Percentiles rank a stretch among this genome's conserved stretches.
These are phyloP conservation scores for Epistrophella euchroma DNA, from an alignment of 2,888 invertebrate species.

Conservation along the genomic window DNA sequence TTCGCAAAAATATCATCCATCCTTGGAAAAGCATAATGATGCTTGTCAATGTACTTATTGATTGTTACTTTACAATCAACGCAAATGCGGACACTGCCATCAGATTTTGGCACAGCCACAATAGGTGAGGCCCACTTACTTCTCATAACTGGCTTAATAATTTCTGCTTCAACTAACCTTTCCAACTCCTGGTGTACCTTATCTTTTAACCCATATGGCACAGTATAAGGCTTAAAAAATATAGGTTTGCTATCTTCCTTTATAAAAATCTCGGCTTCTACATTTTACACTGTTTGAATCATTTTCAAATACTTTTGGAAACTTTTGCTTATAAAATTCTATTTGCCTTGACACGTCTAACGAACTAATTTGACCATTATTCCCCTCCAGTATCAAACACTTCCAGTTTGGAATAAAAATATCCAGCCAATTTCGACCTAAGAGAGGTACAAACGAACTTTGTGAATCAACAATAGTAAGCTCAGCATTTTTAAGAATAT, in stretches of 20 bases:
- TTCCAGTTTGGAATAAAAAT: conserved; percentile 7
- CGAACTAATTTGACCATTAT: background rate
- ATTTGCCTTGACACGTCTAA: background rate
- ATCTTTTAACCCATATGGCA: conserved; percentile 69
- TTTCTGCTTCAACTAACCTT: conserved; percentile 36
- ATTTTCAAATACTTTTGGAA: conserved; percentile 15
- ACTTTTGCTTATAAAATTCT: conserved; percentile 7
- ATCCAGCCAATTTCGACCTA: conserved; percentile 27
- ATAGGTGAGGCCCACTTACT: conserved; percentile 78
- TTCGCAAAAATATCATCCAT: conserved; percentile 52
- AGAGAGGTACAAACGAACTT: conserved; percentile 24
- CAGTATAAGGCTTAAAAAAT: conserved; percentile 70
- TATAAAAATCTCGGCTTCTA: conserved; percentile 14
- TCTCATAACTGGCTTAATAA: conserved; percentile 39
- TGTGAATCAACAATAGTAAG: conserved; percentile 5
- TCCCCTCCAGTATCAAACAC: background rate
- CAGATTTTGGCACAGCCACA: conserved; percentile 77
- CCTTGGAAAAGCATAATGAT: conserved; percentile 75
- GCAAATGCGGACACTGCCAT: conserved; percentile 75
- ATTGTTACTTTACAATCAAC: conserved; percentile 72
- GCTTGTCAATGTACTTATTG: conserved; percentile 74
- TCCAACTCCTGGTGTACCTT: conserved; percentile 64
- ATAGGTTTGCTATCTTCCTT: conserved; percentile 21
- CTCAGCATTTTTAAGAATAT: background rate
- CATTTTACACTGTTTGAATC: conserved; percentile 13